Base-by-base conservation (phyloP, 2,797 vertebrate species). In the Tinamus major region DNA sequence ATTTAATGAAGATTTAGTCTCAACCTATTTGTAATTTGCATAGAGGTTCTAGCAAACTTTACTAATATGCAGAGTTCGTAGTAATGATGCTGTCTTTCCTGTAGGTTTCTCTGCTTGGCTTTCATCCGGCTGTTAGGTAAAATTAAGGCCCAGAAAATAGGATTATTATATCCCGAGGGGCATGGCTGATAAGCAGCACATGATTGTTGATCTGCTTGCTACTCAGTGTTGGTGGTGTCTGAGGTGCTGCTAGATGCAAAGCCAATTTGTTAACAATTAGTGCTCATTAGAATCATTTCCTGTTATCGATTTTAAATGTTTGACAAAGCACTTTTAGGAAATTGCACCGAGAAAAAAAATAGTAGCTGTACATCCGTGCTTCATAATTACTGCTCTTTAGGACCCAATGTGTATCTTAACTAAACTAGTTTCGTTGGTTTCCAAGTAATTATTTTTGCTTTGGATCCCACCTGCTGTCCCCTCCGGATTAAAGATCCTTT, bases 261-360 rank as follows among this genome's bases (percentile, higher is more conserved):
- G 97, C 97, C 98, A 98, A 98, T 99, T 99, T 98, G 98, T 98
- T 98, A 98, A 98, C 98, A 98, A 98, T 99, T 98, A 99, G 96
- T 97, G 96, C 97, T 98, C 97, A 97, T 99, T 98, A 98, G 97
- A 97, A 97, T 96, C 68, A 97, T 98, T 98, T 98, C 96, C 95
- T 95, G 80, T 80, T 95, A 96, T 94, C 0, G 83, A 96, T 96
- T 96, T 95, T 95, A 94, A 94, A 95, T 93, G 96, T 95, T 97
- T 97, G 91, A 97, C 90, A 97, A 95, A 96, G 95, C 85, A 89
- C 95, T 93, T 97, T 94, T 94, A 91, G 72, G 84, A 94, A 96
- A 94, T 35, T 81, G 55, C 70, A 74, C 42, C 72, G 70, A 56
- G 49, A 58, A 71, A 95, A 56, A 61, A 75, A 87, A 85, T 5